Base-by-base conservation (phyloP, 2,888 invertebrate genomes). In the Nomada ruficornis region DNA sequence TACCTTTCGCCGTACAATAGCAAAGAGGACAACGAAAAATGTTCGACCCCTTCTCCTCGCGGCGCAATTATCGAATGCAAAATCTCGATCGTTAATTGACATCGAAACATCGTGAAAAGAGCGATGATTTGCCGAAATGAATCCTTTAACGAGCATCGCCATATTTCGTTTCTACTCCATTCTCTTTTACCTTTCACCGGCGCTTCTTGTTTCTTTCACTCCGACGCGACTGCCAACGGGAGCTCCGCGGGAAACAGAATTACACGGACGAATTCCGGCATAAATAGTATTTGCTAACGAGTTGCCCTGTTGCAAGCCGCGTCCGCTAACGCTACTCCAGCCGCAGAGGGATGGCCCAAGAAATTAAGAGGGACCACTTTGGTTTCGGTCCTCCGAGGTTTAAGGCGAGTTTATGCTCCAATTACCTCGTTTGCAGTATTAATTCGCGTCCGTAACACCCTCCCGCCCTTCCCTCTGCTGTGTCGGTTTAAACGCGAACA, bases 221-320 rank as follows among this genome's bases (percentile, higher is more conserved):
- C 50, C 29, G 29, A n/a, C 68, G 57, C 59, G 47, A 63, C 77
- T 23, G 59, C 18, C 64, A 20, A 5, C 55, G 54, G 63, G 15
- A 18, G 60, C 50, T 26, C 9, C 36, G 55, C 57, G 64, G 67
- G 64, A 75, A 89, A 86, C 86, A 77, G 88, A 90, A 90, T 91
- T 90, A 89, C 88, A 89, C 88, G 87, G 75, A 83, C 86, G 87
- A 90, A 90, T 90, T 82, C 83, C 78, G 73, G 85, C 87, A 90
- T 90, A 91, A 91, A 92, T 89, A 89, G 87, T 89, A 91, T 91
- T 91, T 87, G 85, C 89, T 91, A 91, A 91, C 89, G 91, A 92
- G 90, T 88, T 87, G 81, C 86, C 83, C 76, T 62, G 85, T 83
- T 89, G 87, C 89, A 87, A 88, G 88, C 83, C 86, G 83, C 75